Base-by-base conservation (phyloP, 2,888 invertebrate genomes). In the Pyrrhia umbra region DNA sequence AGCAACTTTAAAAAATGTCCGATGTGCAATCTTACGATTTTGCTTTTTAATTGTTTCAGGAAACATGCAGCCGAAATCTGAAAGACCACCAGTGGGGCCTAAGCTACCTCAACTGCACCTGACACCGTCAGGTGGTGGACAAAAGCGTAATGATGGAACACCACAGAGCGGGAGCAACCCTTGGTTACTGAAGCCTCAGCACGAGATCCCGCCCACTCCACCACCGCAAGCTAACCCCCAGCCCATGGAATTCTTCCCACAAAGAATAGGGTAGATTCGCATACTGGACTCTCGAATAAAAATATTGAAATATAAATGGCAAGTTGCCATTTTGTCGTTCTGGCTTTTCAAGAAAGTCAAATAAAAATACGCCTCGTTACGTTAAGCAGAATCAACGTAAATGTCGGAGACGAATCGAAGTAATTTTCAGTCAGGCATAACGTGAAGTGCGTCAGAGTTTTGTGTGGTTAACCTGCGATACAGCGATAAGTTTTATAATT, bases 171-270 rank as follows among this genome's bases (percentile, higher is more conserved):
- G 80, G 0, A 86, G 86, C 55, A 89, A 88, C 77, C 94, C 93
- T 0, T 90, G 89, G 84, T 85, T 94, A 10, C 84, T 95, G 69
- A 93, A 90, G 67, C 93, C 94, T 0, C 89, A 93, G 40, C 92
- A 94, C 69, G 93, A 93, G 42, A 94, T 95, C 20, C 94, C 94
- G 1, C 82, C 94, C 16, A 95, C 94, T 3, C 94, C 94, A 1
- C 94, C 94, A 0, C 94, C 94, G 0, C 92, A 93, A 73, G 73
- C 81, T 25, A 88, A 90, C 59, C 75, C 87, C n/a, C 88, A 92
- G 72, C 87, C 91, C 37, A 77, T 82, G 45, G 89, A 89, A 62
- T 93, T 92, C 85, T 93, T 93, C 85, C 90, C 90, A 20, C 89
- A 93, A 84, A 89, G 92, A 86, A 90, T 85, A 81, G 92, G 94